Evolutionary conservation across 1,140 invertebrate genomes (phyloP).

Genomic region (Plectrocnemia conspersa): DNA sequence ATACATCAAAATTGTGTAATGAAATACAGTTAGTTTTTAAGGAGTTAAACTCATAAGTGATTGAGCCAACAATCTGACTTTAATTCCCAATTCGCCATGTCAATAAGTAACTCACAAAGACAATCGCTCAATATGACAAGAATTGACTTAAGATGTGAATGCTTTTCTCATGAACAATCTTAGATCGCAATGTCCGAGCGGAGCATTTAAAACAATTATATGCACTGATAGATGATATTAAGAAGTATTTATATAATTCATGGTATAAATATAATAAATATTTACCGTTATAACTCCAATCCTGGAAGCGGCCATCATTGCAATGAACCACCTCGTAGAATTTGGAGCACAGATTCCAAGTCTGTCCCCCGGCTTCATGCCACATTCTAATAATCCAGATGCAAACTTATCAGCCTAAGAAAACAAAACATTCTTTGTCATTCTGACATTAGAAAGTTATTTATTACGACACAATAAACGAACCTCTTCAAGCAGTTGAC

Average conservation of each 20-base stretch:
- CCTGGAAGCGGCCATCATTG: constrained; percentile 67
- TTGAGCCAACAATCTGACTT: no score
- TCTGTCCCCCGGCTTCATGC: constrained; percentile 71
- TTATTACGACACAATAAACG: not conserved
- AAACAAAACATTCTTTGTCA: constrained; percentile 7
- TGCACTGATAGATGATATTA: not conserved
- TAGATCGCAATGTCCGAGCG: no score
- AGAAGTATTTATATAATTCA: not conserved
- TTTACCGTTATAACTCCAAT: constrained; percentile 69
- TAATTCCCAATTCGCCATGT: no score
- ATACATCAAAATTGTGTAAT: no score
- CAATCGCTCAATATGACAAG: not conserved
- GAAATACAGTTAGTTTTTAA: no score
- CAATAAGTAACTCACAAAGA: not conserved
- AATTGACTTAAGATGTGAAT: not conserved
- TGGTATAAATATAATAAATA: not conserved
- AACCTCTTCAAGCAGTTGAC: constrained; percentile 54
- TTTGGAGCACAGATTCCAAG: constrained; percentile 84
- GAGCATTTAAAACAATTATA: no score
- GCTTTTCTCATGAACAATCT: no score
- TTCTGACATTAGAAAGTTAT: constrained; percentile 5
- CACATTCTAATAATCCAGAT: constrained; percentile 66
- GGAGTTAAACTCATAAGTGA: no score
- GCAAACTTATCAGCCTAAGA: constrained; percentile 66
- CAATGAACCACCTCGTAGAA: constrained; percentile 71